These are phyloP conservation scores for Drosophila lacertosa DNA, from an alignment of 1,140 invertebrate species.

Conservation along the genomic window DNA sequence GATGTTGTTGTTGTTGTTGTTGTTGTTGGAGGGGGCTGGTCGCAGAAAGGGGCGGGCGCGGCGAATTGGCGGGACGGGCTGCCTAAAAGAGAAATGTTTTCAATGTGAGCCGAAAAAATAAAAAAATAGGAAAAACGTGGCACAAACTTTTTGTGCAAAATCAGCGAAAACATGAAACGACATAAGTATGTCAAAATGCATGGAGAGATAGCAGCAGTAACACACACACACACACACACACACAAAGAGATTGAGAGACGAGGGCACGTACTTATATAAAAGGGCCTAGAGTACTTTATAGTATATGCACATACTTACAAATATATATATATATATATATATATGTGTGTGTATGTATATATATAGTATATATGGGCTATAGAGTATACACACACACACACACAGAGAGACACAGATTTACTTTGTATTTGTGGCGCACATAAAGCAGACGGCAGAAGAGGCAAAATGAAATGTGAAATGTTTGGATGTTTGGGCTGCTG, in stretches of 20 bases:
- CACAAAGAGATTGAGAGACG: slow-evolving; percentile 43
- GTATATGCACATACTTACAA: slow-evolving; percentile 24
- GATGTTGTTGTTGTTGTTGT: slow-evolving; percentile 3
- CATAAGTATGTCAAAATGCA: slow-evolving; percentile 83
- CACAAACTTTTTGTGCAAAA: slow-evolving; percentile 71
- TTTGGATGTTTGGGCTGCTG: slow-evolving; percentile 46
- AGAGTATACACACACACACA: slow-evolving; percentile 14
- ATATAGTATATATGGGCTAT: slow-evolving; percentile 37
- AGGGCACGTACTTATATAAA: slow-evolving; percentile 77
- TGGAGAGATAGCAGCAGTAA: slow-evolving; percentile 64
- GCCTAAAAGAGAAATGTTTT: slow-evolving; percentile 59
- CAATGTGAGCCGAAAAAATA: slow-evolving; percentile 47
- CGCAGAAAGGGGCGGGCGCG: not conserved
- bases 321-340: slow-evolving; percentile 28
- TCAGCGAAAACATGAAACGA: slow-evolving; percentile 81
- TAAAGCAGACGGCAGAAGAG: slow-evolving; percentile 64
- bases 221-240: slow-evolving; percentile 25
- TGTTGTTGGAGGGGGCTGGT: not conserved
- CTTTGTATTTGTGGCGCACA: slow-evolving; percentile 47
- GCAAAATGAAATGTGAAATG: slow-evolving; percentile 70
- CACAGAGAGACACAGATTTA: slow-evolving; percentile 1
- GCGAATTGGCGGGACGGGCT: slow-evolving; percentile 4
- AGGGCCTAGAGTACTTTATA: slow-evolving; percentile 76
- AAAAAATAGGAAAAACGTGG: slow-evolving; percentile 47
- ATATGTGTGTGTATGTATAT: slow-evolving; percentile 21